phyloP scores from a whole-genome alignment of 2,113 vertebrate genomes.

The Cynoglossus semilaevis region DNA sequence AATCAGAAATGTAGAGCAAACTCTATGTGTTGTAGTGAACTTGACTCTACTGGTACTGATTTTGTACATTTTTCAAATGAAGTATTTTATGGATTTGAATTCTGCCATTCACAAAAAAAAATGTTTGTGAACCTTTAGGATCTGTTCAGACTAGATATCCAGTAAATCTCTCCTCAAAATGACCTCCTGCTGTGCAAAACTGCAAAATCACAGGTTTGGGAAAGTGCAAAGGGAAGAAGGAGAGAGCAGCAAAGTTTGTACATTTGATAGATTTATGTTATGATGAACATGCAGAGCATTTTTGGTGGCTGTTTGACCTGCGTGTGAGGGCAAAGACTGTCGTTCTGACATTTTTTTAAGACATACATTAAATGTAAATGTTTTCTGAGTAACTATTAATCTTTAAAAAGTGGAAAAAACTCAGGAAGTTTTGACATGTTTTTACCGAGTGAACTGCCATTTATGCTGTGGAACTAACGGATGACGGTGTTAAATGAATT shows the following conservation, averaged over 20 bases:
- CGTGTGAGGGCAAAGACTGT: conserved; percentile 7
- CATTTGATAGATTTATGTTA: conserved; percentile 46
- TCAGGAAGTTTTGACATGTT: too few relatives aligned
- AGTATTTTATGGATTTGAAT: neutral
- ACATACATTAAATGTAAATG: too few relatives aligned
- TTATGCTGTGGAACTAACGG: too few relatives aligned
- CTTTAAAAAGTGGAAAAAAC: too few relatives aligned
- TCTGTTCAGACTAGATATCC: conserved; percentile 27
- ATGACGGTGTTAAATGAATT: neutral
- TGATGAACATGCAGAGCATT: conserved; percentile 15
- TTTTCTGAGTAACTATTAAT: conserved; percentile 8
- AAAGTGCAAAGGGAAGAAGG: too few relatives aligned
- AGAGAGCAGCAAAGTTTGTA: neutral
- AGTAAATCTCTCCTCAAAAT: conserved; percentile 33
- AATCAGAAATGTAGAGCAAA: neutral
- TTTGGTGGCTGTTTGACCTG: conserved; percentile 30
- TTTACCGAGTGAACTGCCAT: too few relatives aligned
- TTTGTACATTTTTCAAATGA: neutral
- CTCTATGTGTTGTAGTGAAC: neutral
- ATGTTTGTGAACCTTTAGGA: conserved; percentile 14
- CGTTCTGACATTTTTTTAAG: neutral
- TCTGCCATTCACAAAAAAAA: too few relatives aligned
- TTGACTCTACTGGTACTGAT: neutral
- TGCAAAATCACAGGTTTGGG: neutral
- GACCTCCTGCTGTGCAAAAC: conserved; percentile 25